A percentile compares a stretch with the other conserved stretches of the same genome.
phyloP scores from a whole-genome alignment of 2,113 vertebrate species.

The Hydrochoerus hydrochaeris region DNA sequence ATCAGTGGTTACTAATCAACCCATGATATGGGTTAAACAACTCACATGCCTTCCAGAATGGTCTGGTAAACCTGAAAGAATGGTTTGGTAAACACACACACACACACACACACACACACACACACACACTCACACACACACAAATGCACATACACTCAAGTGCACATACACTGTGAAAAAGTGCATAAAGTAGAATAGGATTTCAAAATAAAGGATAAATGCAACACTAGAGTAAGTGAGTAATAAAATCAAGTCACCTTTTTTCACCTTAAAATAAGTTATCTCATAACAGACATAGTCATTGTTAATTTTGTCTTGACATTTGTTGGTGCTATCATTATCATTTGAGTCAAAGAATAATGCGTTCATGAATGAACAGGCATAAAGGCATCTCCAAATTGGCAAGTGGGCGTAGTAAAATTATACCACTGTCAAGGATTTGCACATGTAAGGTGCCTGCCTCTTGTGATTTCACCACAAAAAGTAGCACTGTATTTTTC shows the following conservation, averaged over 20 bases:
- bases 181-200: neutral
- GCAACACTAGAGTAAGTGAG: neutral
- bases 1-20: neutral
- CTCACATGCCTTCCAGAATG: neutral
- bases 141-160: neutral
- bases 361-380: neutral
- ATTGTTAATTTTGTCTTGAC: neutral
- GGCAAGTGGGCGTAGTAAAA: neutral
- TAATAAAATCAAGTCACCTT: neutral
- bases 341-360: neutral
- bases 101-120: too few relatives aligned
- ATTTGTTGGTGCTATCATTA: neutral
- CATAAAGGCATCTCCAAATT: neutral
- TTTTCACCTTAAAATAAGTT: neutral
- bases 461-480: neutral
- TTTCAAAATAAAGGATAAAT: slow-evolving; percentile 15
- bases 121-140: neutral
- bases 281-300: neutral
- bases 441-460: neutral
- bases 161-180: neutral
- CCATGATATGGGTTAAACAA: neutral
- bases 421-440: neutral
- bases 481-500: neutral
- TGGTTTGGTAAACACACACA: neutral
- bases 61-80: neutral